phyloP scores from a whole-genome alignment of 2,888 invertebrate species.

The Eugnorisma glareosa region DNA sequence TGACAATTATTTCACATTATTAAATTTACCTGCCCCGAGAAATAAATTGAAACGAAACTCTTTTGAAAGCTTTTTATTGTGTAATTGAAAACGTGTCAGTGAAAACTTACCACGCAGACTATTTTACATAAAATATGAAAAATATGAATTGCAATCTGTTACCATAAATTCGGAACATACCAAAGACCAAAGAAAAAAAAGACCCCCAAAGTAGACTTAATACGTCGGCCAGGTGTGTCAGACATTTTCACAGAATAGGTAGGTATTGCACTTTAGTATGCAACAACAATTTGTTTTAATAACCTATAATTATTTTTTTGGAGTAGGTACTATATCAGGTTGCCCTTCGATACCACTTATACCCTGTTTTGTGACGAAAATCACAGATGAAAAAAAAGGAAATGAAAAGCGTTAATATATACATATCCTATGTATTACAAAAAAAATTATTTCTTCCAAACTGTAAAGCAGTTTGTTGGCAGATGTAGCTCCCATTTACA shows the following conservation, averaged over 20 bases:
- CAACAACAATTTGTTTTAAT: background rate
- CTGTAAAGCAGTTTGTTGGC: no score
- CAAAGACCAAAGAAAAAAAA: no score
- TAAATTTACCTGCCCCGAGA: background rate
- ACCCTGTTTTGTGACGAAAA: no score
- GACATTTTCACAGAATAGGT: background rate
- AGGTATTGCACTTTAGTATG: background rate
- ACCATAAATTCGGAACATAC: no score
- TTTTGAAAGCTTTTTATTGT: background rate
- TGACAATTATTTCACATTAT: constrained; percentile 8
- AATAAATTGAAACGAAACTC: background rate
- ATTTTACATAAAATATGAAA: background rate
- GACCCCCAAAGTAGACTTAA: background rate
- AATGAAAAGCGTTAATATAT: no score
- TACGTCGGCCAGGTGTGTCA: background rate
- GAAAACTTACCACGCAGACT: background rate
- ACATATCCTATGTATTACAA: no score
- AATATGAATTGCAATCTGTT: background rate
- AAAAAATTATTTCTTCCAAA: no score
- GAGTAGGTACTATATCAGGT: no score
- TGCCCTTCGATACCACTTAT: no score
- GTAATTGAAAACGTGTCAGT: background rate
- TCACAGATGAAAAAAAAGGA: no score
- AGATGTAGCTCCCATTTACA: no score
- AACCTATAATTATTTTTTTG: no score